Conservation (phyloP, 2,888 invertebrate genomes). For the Nymphalis c-album region DNA sequence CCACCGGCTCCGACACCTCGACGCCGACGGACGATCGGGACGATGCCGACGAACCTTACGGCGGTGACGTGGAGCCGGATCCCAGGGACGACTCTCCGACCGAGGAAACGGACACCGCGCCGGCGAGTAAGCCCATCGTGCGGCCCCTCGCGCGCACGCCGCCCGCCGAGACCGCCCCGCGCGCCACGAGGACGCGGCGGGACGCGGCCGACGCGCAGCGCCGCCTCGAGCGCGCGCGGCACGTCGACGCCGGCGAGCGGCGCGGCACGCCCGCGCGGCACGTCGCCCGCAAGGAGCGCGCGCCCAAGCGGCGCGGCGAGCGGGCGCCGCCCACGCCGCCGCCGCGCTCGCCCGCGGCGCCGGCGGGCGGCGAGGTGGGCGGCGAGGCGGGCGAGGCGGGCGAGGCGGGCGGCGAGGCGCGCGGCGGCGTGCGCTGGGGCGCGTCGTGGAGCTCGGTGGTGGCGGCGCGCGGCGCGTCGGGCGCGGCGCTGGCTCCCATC, state of each 20-base stretch:
- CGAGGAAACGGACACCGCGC: conserved; percentile 20
- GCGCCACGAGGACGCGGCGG: conserved; percentile 34
- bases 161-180: conserved; percentile 34
- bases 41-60: conserved; percentile 42
- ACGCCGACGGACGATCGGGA: conserved; percentile 44
- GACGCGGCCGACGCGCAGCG: conserved; percentile 38
- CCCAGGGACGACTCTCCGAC: conserved; percentile 27
- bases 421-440: conserved; percentile 56
- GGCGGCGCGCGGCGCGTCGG: conserved; percentile 48
- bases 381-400: conserved; percentile 37
- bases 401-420: conserved; percentile 48
- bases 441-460: conserved; percentile 68
- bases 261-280: conserved; percentile 27
- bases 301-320: conserved; percentile 41
- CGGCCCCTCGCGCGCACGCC: conserved; percentile 28
- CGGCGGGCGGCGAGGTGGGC: conserved; percentile 22
- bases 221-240: conserved; percentile 35
- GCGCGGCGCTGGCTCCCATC: conserved; percentile 60
- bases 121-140: conserved; percentile 24
- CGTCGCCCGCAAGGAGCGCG: conserved; percentile 45
- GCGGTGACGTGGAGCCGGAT: conserved; percentile 45
- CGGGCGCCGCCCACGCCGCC: conserved; percentile 38
- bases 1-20: conserved; percentile 51
- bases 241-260: conserved; percentile 34
- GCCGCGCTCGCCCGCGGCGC: conserved; percentile 45